Percentiles rank a stretch among this genome's conserved stretches.
Evolutionary conservation across 2,113 vertebrate species (phyloP).

Genomic region (Passer domesticus): DNA sequence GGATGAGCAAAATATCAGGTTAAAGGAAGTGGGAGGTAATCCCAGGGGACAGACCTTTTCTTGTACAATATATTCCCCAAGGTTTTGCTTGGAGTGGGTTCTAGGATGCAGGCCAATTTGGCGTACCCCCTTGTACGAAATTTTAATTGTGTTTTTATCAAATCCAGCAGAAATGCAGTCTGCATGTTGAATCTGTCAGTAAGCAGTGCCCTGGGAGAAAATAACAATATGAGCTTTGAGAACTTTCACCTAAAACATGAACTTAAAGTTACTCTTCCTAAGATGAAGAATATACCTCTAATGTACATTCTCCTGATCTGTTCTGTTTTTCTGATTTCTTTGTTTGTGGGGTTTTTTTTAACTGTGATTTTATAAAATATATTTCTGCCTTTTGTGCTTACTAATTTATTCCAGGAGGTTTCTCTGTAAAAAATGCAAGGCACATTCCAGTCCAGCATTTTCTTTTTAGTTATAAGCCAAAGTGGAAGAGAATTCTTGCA

Average conservation of each 20-base stretch:
- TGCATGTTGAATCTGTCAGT: constrained; percentile 60
- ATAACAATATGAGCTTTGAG: constrained; percentile 22
- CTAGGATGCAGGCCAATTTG: constrained; percentile 78
- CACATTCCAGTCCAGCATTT: not conserved
- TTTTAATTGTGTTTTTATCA: constrained; percentile 81
- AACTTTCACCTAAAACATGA: constrained; percentile 37
- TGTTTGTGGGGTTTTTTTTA: not conserved
- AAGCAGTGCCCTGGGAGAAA: constrained; percentile 26
- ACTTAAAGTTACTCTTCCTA: not conserved
- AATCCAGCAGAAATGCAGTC: constrained; percentile 72
- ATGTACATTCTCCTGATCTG: not conserved
- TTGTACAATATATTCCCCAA: constrained; percentile 72
- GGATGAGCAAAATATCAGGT: constrained; percentile 80
- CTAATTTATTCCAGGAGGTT: not conserved
- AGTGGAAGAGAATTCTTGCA: not conserved
- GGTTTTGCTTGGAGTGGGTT: constrained; percentile 74
- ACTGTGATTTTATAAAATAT: not conserved
- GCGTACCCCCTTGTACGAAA: constrained; percentile 59
- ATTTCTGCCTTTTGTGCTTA: not conserved
- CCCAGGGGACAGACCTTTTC: constrained; percentile 67
- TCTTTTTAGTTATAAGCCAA: not conserved
- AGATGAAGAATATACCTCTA: not conserved
- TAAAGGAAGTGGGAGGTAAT: constrained; percentile 74
- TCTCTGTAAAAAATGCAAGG: not conserved
- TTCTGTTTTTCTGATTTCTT: not conserved